phyloP scores from a whole-genome alignment of 2,888 invertebrate species.

The Siphonodentalium dalli region DNA sequence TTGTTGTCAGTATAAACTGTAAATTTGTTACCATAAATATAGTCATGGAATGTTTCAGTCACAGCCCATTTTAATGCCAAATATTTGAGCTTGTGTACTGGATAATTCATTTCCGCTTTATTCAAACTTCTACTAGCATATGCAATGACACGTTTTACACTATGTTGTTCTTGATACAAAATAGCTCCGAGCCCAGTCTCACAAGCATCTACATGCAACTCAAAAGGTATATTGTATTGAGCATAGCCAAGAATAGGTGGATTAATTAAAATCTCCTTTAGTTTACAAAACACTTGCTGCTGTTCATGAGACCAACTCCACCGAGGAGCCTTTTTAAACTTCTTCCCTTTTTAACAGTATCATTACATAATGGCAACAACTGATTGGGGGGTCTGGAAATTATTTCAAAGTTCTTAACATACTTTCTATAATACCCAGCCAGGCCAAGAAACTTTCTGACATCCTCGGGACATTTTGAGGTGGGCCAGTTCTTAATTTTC shows the following conservation, averaged over 20 bases:
- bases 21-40: conserved; percentile 18
- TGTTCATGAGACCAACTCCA: conserved; percentile 17
- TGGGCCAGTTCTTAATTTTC: no score
- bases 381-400: no score
- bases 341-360: no score
- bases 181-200: conserved; percentile 20
- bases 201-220: conserved; percentile 27
- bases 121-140: conserved; percentile 26
- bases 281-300: conserved; percentile 9
- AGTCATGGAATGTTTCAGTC: conserved; percentile 24
- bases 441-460: no score
- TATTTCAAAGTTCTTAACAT: no score
- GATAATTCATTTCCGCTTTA: conserved; percentile 22
- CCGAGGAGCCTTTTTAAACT: background rate
- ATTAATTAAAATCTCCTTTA: conserved; percentile 15
- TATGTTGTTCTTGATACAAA: conserved; percentile 19
- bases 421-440: no score
- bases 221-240: conserved; percentile 20
- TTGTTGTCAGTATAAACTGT: conserved; percentile 30
- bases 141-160: conserved; percentile 19
- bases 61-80: conserved; percentile 26
- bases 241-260: conserved; percentile 25
- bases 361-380: no score
- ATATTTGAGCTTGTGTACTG: conserved; percentile 26
- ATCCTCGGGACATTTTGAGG: no score